Evolutionary conservation across 2,113 vertebrate genomes (phyloP).

Genomic region (Turdus rufiventris): DNA sequence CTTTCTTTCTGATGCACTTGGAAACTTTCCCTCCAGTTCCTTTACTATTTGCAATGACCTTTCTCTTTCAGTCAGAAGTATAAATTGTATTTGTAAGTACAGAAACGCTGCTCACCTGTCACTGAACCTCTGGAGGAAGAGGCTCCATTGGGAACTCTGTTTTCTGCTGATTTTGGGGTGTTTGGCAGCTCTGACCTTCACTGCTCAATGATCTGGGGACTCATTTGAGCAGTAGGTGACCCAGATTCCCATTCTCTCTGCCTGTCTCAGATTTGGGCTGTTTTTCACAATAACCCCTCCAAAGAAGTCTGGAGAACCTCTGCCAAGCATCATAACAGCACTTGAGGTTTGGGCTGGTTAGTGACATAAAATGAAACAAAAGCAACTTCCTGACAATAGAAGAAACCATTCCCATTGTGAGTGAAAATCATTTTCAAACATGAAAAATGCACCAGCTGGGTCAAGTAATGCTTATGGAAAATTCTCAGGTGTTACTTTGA

Average conservation of each 20-base stretch:
- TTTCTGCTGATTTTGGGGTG: neutral
- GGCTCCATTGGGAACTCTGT: neutral
- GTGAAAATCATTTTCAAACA: neutral
- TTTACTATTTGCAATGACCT: neutral
- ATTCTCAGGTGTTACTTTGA: slow-evolving; percentile 8
- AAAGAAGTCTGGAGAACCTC: neutral
- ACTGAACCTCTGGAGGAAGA: neutral
- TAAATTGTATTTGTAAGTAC: neutral
- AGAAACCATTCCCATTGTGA: neutral
- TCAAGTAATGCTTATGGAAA: slow-evolving; percentile 53
- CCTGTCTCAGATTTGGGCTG: neutral
- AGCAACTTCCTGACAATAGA: slow-evolving; percentile 1
- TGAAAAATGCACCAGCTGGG: neutral
- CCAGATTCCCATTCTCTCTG: neutral
- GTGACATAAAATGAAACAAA: slow-evolving; percentile 19
- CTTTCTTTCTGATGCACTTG: neutral
- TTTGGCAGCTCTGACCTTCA: neutral
- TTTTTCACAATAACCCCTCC: neutral
- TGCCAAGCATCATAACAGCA: neutral
- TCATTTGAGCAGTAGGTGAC: neutral
- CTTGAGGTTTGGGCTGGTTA: neutral
- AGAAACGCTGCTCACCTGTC: neutral
- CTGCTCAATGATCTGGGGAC: neutral
- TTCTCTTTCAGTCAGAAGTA: neutral
- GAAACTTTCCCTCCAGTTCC: neutral